Evolutionary conservation across 1,140 invertebrate genomes (phyloP), one percentile per base, ranked within the genome.

Genomic region (Steinernema feltiae): DNA sequence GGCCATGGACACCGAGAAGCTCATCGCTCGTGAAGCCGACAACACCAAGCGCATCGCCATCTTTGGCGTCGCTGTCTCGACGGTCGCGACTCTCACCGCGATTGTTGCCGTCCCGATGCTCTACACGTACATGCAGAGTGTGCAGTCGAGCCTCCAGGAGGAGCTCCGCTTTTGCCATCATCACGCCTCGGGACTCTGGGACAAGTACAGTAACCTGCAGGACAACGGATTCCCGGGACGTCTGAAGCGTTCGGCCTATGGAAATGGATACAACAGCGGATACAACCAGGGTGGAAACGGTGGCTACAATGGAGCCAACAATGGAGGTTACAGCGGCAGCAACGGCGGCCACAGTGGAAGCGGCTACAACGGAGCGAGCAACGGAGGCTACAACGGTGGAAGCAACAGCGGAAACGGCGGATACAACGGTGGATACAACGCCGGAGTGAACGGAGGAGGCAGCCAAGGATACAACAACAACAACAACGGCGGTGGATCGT

Each of bases 141-240:
- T 41, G 7, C 35, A 41, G 53, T 79, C 78, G 30, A 71, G 71
- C 31, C 78, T 79, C 30, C 76, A 79, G 70, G 29, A 48, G 24
- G 78, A 79, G 29, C 72, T 79, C n/a, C 76, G 75, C 27, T 79
- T 79, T 70, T 79, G 78, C 48, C 30, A 70, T n/a, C 77, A 78
- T 73, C 17, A 73, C n/a, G 71, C 77, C 63, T 69, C 74, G 30
- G 77, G 77, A 71, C 77, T 78, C 70, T 78, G 77, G 77, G 72
- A 75, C 30, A 70, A 78, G 70, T 78, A 78, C 77, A 41, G 69
- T 27, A 7, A 18, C 18, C 35, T 41, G 7, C 35, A 41, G 35
- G 7, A 18, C 35, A 18, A 18, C 7, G 35, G 35, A 7, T 41
- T 41, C 35, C 41, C 32, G n/a, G 76, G 76, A 32, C 71, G 76